Percentiles rank a stretch among this genome's conserved stretches.
Evolutionary conservation across 2,888 invertebrate genomes (phyloP).

Genomic region (Pinctada fucata): DNA sequence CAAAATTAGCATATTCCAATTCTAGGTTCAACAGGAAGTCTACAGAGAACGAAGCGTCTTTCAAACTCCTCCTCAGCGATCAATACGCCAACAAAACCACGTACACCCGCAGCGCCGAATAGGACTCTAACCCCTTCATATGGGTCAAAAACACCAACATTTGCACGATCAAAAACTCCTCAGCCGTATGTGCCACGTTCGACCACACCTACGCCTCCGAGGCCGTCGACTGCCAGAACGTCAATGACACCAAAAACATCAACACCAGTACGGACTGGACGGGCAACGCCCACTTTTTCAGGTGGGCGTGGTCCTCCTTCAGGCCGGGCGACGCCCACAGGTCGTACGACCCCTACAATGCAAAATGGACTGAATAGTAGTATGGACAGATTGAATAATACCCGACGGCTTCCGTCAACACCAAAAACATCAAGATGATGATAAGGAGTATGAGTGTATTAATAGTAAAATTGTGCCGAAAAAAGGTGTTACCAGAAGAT

Average conservation of each 20-base stretch:
- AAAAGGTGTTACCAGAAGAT: too few relatives aligned
- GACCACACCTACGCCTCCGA: slow-evolving; percentile 61
- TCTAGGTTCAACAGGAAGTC: slow-evolving; percentile 68
- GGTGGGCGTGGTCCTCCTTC: slow-evolving; percentile 36
- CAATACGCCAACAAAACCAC: slow-evolving; percentile 51
- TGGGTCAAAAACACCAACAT: slow-evolving; percentile 30
- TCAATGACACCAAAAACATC: slow-evolving; percentile 62
- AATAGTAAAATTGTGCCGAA: too few relatives aligned
- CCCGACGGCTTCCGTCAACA: slow-evolving; percentile 56
- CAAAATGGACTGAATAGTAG: slow-evolving; percentile 48
- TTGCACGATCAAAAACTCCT: slow-evolving; percentile 34
- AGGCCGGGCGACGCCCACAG: slow-evolving; percentile 53
- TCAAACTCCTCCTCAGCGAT: slow-evolving; percentile 67
- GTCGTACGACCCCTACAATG: slow-evolving; percentile 52
- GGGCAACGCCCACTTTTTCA: slow-evolving; percentile 48
- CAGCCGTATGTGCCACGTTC: slow-evolving; percentile 54
- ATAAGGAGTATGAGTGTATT: neutral
- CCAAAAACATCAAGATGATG: slow-evolving; percentile 48
- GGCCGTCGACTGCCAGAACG: slow-evolving; percentile 51
- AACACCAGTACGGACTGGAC: slow-evolving; percentile 54
- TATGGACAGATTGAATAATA: slow-evolving; percentile 4
- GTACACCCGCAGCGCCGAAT: slow-evolving; percentile 47
- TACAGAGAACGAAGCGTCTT: slow-evolving; percentile 63
- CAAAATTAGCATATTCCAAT: too few relatives aligned
- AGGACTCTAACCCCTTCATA: slow-evolving; percentile 31